Base-by-base conservation (phyloP, 2,113 vertebrate species). In the Pagrus major region DNA sequence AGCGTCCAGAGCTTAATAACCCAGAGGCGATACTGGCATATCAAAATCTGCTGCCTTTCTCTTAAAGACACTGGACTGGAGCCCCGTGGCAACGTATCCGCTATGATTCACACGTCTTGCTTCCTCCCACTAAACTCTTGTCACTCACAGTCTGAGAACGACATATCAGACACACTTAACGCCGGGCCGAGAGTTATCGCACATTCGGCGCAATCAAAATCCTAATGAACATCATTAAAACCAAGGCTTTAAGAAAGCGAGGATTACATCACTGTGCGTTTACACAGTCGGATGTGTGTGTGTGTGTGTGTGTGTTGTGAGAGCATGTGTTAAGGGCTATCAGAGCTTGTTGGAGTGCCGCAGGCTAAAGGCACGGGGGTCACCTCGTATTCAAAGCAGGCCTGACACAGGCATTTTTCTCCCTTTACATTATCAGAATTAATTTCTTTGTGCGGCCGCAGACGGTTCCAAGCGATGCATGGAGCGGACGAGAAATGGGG, bases 151-250 rank as follows among this genome's bases (percentile, higher is more conserved):
- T 54, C 78, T 54, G 69, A 86, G 80, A 29, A 54, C 42, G 54
- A 81, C 86, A 55, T 85, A 90, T 82, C 86, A 84, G 76, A 85
- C 84, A 67, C 80, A 71, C 76, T 87, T 78, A 85, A 78, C 25
- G 18, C 73, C 21, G 9, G 56, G 80, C 76, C 1, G 39, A 68
- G 81, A 83, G 88, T 88, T 85, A 89, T 91, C 87, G 78, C 75
- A 85, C 78, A 87, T 89, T 81, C 69, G 71, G 33, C 14, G 65
- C 77, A 86, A 89, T 89, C 88, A 83, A 78, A 88, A 88, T 85
- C 78, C 78, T 91, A 89, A 90, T 91, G 82, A 91, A 86, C 78
- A 66, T 89, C 70, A 87, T 89, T 89, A 81, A 86, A 87, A 86
- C 80, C 80, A 67, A 75, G 59, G 42, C 66, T 69, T 79, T 65